A percentile compares a stretch with the other conserved stretches of the same genome.
Evolutionary conservation across 1,140 invertebrate genomes (phyloP).

Genomic region (Megathymus violae): DNA sequence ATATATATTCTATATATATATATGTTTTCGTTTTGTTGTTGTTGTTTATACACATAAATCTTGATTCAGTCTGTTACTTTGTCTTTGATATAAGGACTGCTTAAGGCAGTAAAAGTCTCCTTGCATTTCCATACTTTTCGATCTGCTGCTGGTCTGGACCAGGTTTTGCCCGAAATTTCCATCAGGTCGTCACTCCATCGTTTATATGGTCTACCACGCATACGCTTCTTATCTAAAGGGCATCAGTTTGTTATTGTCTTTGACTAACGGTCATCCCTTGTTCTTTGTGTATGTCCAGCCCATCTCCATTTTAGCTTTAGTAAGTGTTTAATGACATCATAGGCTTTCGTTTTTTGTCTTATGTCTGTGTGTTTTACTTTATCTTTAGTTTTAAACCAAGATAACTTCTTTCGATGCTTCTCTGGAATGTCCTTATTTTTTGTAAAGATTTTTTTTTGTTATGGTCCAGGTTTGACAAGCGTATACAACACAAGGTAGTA

Average conservation of each 20-base stretch:
- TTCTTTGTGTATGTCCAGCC: too few relatives aligned
- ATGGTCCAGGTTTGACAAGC: slow-evolving; percentile 1
- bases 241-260: too few relatives aligned
- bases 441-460: not conserved
- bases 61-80: too few relatives aligned
- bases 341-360: too few relatives aligned
- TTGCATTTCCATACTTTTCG: not conserved
- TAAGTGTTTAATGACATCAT: too few relatives aligned
- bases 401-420: not conserved
- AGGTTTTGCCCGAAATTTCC: not conserved
- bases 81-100: too few relatives aligned
- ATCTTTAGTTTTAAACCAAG: not conserved
- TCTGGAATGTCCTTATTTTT: not conserved
- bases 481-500: not conserved
- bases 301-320: too few relatives aligned
- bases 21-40: too few relatives aligned
- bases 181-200: not conserved
- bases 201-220: not conserved
- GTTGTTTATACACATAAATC: too few relatives aligned
- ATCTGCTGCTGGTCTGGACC: not conserved
- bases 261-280: too few relatives aligned
- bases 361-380: not conserved
- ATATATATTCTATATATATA: too few relatives aligned
- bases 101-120: not conserved
- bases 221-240: not conserved